phyloP scores from a whole-genome alignment of 2,797 vertebrate genomes.

The Melanogrammus aeglefinus region DNA sequence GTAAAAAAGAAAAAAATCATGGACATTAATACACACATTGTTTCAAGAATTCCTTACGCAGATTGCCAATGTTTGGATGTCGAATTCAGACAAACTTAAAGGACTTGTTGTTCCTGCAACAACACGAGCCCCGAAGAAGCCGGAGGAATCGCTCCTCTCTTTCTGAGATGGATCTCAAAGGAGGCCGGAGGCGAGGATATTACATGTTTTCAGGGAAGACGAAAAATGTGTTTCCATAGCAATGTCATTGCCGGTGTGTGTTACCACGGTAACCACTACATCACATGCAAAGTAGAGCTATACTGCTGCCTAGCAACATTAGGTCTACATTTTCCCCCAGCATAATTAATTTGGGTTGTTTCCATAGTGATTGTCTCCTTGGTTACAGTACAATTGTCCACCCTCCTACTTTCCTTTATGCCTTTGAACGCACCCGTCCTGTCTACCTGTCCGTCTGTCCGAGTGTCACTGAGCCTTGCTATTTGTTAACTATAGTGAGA shows the following conservation, averaged over 20 bases:
- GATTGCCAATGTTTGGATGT: slow-evolving; percentile 5
- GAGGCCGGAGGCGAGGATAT: neutral
- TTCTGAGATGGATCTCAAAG: neutral
- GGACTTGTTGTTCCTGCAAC: neutral
- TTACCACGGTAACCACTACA: slow-evolving; percentile 4
- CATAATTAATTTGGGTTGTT: slow-evolving; percentile 14
- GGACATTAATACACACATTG: neutral
- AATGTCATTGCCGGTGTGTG: slow-evolving; percentile 1
- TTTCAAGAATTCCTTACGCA: neutral
- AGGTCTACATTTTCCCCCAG: slow-evolving; percentile 8
- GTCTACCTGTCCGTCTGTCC: slow-evolving; percentile 26
- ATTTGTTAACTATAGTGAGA: neutral
- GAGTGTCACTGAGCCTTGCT: neutral
- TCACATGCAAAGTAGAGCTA: neutral
- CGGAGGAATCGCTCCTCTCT: neutral
- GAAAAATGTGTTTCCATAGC: slow-evolving; percentile 2
- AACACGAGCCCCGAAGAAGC: neutral
- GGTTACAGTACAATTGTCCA: slow-evolving; percentile 3
- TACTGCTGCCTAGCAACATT: slow-evolving; percentile 10
- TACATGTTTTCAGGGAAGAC: neutral
- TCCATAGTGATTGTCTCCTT: slow-evolving; percentile 19
- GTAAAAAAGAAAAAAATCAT: neutral
- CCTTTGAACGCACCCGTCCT: neutral
- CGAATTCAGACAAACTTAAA: neutral
- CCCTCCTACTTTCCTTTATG: slow-evolving; percentile 3